These are phyloP conservation scores for Gambusia yucatana DNA, from an alignment of 2,797 vertebrate species.

Conservation along the genomic window DNA sequence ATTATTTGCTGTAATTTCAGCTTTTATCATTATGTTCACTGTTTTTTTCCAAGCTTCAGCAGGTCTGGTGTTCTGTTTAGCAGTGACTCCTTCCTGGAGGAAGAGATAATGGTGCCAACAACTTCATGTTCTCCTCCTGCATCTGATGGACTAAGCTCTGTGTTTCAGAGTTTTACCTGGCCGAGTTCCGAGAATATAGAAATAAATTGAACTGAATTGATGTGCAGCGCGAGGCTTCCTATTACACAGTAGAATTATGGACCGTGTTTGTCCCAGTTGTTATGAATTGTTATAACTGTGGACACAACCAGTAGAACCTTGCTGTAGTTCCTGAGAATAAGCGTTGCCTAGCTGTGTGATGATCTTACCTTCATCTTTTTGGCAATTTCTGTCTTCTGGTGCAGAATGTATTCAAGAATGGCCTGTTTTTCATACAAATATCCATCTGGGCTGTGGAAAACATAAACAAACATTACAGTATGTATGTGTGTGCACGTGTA, in stretches of 20 bases:
- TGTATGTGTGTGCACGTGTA: neutral
- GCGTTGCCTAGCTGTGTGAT: neutral
- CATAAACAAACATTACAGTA: neutral
- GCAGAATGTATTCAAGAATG: constrained; percentile 91
- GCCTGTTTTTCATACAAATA: constrained; percentile 91
- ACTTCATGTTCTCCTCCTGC: too few species aligned
- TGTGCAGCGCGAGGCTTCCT: neutral
- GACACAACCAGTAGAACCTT: neutral
- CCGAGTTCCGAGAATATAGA: neutral
- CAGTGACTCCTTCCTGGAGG: too few species aligned
- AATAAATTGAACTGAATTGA: neutral
- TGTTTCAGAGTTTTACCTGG: neutral
- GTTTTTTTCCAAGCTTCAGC: neutral
- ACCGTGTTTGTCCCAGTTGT: neutral
- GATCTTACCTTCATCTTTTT: constrained; percentile 88
- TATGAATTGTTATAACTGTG: neutral
- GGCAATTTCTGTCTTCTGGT: constrained; percentile 89
- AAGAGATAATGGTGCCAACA: too few species aligned
- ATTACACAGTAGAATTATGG: neutral
- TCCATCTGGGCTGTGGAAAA: constrained; percentile 83
- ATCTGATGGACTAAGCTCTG: too few species aligned
- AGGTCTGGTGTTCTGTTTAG: neutral
- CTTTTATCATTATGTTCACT: too few species aligned
- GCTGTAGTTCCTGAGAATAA: neutral
- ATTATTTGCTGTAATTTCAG: too few species aligned